These are phyloP conservation scores for Willisornis vidua DNA, from an alignment of 2,113 vertebrate genomes.

Conservation along the genomic window DNA sequence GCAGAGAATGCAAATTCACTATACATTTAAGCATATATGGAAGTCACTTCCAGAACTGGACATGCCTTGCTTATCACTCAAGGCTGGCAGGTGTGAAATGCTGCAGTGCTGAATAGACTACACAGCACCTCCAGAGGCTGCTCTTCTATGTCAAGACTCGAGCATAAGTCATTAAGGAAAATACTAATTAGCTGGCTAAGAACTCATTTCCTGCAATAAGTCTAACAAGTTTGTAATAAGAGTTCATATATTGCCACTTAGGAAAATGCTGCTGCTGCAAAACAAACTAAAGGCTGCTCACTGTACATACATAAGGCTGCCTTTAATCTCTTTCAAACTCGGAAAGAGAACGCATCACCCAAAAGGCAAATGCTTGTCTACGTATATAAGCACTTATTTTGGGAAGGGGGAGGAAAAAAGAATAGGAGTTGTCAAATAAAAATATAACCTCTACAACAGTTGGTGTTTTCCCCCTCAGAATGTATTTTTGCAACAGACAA, in stretches of 20 bases:
- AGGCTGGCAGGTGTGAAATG: neutral
- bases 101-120: neutral
- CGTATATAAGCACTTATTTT: neutral
- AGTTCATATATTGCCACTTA: neutral
- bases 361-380: neutral
- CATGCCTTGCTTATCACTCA: neutral
- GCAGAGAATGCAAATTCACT: neutral
- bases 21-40: neutral
- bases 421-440: neutral
- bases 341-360: neutral
- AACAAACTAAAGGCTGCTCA: neutral
- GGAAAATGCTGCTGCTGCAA: neutral
- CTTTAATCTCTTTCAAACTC: neutral
- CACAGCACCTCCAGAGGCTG: neutral
- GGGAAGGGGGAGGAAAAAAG: neutral
- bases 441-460: neutral
- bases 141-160: neutral
- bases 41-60: neutral
- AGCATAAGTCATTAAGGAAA: slow-evolving; percentile 2
- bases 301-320: neutral
- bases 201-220: slow-evolving; percentile 20
- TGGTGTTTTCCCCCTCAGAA: slow-evolving; percentile 5
- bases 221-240: neutral
- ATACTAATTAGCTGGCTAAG: slow-evolving; percentile 22
- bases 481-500: slow-evolving; percentile 37